These are phyloP conservation scores for Bufotes viridis DNA, from an alignment of 2,797 vertebrate genomes.

Conservation along the genomic window DNA sequence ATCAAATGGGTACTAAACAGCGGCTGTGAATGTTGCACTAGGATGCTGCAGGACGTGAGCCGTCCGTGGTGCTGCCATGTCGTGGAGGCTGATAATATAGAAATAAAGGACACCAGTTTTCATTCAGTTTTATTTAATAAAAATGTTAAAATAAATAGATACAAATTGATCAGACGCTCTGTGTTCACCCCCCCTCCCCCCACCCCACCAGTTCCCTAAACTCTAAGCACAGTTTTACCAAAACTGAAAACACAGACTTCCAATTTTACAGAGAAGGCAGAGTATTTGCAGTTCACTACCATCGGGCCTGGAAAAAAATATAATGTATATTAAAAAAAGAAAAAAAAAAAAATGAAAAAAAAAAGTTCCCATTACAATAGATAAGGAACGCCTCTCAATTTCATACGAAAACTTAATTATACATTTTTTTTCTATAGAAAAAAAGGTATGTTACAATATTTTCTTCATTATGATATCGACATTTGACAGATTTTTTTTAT, in stretches of 20 bases:
- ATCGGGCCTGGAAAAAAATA: constrained; percentile 89
- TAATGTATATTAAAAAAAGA: constrained; percentile 72
- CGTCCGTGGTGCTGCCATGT: neutral
- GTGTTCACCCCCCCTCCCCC: constrained; percentile 63
- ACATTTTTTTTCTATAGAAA: constrained; percentile 62
- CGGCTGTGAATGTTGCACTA: no score
- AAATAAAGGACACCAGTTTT: constrained; percentile 25
- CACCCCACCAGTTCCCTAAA: constrained; percentile 86
- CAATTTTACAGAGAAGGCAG: constrained; percentile 85
- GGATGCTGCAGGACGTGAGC: no score
- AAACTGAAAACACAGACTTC: constrained; percentile 94
- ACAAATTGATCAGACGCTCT: constrained; percentile 99
- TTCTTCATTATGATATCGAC: constrained; percentile 53
- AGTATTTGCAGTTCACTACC: constrained; percentile 88
- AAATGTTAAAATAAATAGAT: constrained; percentile 99
- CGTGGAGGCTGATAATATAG: neutral
- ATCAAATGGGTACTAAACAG: no score
- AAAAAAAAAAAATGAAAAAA: constrained; percentile 43
- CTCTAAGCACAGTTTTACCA: constrained; percentile 98
- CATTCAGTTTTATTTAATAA: constrained; percentile 99
- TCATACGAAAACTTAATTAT: constrained; percentile 64
- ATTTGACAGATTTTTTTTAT: constrained; percentile 1
- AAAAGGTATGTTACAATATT: constrained; percentile 68
- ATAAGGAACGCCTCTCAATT: constrained; percentile 58
- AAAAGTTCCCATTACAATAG: constrained; percentile 61